Base-by-base conservation (phyloP, 2,113 vertebrate species). In the Osmerus mordax region DNA sequence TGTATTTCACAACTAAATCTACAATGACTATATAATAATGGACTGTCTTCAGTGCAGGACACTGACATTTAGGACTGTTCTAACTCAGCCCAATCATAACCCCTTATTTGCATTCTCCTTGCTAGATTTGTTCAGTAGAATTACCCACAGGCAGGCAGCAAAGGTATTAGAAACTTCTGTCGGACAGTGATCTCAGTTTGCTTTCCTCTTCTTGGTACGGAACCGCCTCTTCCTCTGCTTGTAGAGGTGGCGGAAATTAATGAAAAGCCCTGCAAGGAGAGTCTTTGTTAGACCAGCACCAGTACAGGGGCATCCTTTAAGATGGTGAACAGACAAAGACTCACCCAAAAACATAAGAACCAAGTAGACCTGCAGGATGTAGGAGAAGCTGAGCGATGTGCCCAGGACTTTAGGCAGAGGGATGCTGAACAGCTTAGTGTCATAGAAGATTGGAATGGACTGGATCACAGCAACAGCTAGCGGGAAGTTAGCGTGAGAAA, bases 211-310 rank as follows among this genome's bases (percentile, higher is more conserved):
- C 87, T 93, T 97, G 79, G 92, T 92, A 74, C 91, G 90, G 23
- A 94, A 95, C 64, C 91, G 93, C 64, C 85, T 92, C 77, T 89
- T 93, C 86, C 97, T 94, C 82, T 96, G 96, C 87, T 95, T 98
- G 91, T 94, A 95, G 71, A 99, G 93, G 82, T 99, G 92, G 23
- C 92, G 94, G 75, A 92, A 96, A 87, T 98, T 98, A 83, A 94
- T 81, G 78, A 91, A 94, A 32, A 95, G 68, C 52, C 94, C 97
- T 99, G 82, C 21, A 47, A 18, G 8, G 15, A 65, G 11, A 36
- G 3, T 16, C 16, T 3, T 56, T 18, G 15, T 18, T 56, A 18
- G 55, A 11, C 18, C 16, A 9, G 18, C 41, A 8, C 41, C 41
- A 47, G 41, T 11, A 11, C 41, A 2, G 2, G 2, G 41, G 41